Conservation (phyloP, 2,888 invertebrate genomes). For the Caenorhabditis sp. region DNA sequence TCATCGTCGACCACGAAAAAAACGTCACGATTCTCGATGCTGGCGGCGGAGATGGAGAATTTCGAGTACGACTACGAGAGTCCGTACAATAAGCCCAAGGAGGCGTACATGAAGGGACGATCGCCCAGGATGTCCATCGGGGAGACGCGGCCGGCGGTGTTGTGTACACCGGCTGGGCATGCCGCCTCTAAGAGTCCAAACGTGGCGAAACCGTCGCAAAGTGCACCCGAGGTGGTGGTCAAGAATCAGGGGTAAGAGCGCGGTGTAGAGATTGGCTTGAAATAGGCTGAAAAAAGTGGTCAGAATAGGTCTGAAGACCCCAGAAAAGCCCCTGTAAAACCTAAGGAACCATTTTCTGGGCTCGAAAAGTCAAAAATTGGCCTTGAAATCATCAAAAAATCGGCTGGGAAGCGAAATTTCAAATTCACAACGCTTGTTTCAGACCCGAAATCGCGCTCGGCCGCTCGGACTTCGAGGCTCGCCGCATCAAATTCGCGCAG, state of each 20-base stretch:
- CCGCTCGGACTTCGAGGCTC: constrained; percentile 48
- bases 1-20: constrained; percentile 10
- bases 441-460: constrained; percentile 18
- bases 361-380: too few relatives aligned
- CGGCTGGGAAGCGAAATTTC: neutral
- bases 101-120: constrained; percentile 71
- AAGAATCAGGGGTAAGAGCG: neutral
- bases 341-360: too few relatives aligned
- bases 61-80: constrained; percentile 55
- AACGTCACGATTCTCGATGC: constrained; percentile 42
- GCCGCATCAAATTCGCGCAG: constrained; percentile 69
- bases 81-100: constrained; percentile 67
- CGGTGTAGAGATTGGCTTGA: neutral
- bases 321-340: too few relatives aligned
- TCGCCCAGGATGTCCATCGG: constrained; percentile 72
- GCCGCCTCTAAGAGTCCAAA: constrained; percentile 38
- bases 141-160: constrained; percentile 70
- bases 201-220: constrained; percentile 16
- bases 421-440: neutral
- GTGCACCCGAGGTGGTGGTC: constrained; percentile 11
- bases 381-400: too few relatives aligned
- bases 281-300: neutral
- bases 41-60: constrained; percentile 51
- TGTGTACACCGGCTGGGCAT: constrained; percentile 66
- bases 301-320: neutral